Conservation (phyloP, 1,140 invertebrate species). For the Mesaphorura yosii region DNA sequence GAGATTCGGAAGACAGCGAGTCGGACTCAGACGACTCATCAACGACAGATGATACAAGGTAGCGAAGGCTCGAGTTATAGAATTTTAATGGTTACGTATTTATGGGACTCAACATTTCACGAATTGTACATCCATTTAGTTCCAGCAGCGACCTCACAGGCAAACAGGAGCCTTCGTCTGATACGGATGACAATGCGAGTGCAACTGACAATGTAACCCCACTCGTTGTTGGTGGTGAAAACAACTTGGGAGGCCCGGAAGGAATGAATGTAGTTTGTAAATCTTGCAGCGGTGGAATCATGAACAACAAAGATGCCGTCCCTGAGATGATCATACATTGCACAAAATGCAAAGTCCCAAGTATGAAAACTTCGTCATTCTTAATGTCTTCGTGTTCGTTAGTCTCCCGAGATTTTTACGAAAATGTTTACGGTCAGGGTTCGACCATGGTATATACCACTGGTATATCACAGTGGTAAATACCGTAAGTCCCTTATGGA, state of each 20-base stretch:
- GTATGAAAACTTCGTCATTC: conserved; percentile 19
- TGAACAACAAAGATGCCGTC: conserved; percentile 35
- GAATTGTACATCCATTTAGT: background rate
- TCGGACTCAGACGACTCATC: conserved; percentile 41
- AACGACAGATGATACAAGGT: conserved; percentile 48
- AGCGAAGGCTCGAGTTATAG: too few species aligned
- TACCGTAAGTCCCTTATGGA: too few species aligned
- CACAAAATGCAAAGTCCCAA: conserved; percentile 51
- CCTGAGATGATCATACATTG: conserved; percentile 53
- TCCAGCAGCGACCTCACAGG: conserved; percentile 24
- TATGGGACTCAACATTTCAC: background rate
- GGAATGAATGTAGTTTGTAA: conserved; percentile 39
- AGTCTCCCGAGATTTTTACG: too few species aligned
- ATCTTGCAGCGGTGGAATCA: conserved; percentile 37
- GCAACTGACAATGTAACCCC: background rate
- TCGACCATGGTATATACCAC: too few species aligned
- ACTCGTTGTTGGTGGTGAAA: too few species aligned
- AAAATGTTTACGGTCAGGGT: too few species aligned
- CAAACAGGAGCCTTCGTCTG: conserved; percentile 6
- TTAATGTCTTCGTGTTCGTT: too few species aligned
- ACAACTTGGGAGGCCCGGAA: too few species aligned
- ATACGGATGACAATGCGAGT: background rate
- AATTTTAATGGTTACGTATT: background rate
- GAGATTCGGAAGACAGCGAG: conserved; percentile 35
- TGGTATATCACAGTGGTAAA: too few species aligned